Base-by-base conservation (phyloP, 2,113 vertebrate species). In the Smithornis capensis region DNA sequence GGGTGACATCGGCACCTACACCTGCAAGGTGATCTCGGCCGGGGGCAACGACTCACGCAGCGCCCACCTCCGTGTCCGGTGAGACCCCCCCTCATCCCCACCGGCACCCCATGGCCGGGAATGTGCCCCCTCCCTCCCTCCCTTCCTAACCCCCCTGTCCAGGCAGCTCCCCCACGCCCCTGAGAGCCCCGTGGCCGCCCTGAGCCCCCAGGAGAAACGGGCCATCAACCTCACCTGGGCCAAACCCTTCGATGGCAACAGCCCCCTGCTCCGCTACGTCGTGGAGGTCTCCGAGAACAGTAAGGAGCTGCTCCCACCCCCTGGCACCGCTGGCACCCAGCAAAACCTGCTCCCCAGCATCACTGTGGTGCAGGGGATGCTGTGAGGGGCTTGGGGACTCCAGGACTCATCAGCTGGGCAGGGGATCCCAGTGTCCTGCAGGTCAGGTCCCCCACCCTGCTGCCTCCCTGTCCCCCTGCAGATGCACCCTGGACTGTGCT, bases 261-360 rank as follows among this genome's bases (percentile, higher is more conserved):
- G 99, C 89, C 99, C 99, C 3, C 98, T 99, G 95, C 97, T 99
- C 45, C 98, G 97, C 83, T 99, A 99, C 83, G 53, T 99, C 80
- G 97, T 99, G 97, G 99, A 99, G 98, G 99, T 99, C 80, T 99
- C 99, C 0, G 99, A 99, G 96, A 99, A 99, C 98, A 99, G 99
- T 99, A 98, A 98, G 99, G 96, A 22, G 77, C 75, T 70, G 64
- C 59, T 35, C 8, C 50, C 28, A 3, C 29, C 35, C 14, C 40
- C 49, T 0, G 9, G 25, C 56, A 11, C 19, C 3, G 14, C 75
- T 55, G 80, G 40, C 56, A 6, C 56, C 0, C 9, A 19, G 35
- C 25, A 0, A n/a, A 10, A 19, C 18, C 52, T 5, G 12, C 7
- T 44, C 16, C 33, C 25, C 14, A 10, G 60, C 0, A 4, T 59